These are phyloP conservation scores for Penaeus chinensis DNA, from an alignment of 1,140 invertebrate genomes.

Conservation along the genomic window DNA sequence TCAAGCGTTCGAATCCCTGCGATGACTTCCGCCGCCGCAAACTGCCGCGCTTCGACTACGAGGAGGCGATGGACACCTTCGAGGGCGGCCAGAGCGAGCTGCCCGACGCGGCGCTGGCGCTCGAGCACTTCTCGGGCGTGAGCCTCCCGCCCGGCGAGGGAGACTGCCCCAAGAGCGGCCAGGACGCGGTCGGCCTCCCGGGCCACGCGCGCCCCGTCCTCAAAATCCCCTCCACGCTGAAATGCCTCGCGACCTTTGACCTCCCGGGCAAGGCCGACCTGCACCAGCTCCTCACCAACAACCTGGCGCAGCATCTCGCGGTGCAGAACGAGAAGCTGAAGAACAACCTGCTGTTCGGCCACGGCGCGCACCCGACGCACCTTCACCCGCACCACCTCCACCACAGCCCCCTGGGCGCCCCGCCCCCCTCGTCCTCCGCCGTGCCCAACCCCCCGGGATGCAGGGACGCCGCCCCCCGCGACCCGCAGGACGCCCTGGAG, in stretches of 20 bases:
- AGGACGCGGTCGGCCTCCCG: not conserved
- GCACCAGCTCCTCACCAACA: slow-evolving; percentile 56
- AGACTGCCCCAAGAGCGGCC: not conserved
- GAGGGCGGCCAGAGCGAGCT: slow-evolving; percentile 11
- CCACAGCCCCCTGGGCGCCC: slow-evolving; percentile 18
- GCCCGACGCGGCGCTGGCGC: slow-evolving; percentile 13
- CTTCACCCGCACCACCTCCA: not conserved
- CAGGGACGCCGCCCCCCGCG: not conserved
- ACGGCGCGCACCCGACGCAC: slow-evolving; percentile 11
- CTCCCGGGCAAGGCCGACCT: slow-evolving; percentile 55
- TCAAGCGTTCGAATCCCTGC: slow-evolving; percentile 43
- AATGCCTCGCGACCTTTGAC: slow-evolving; percentile 50
- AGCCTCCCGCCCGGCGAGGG: slow-evolving; percentile 17
- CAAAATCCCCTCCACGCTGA: slow-evolving; percentile 54
- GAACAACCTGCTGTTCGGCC: slow-evolving; percentile 43
- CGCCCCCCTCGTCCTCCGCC: not conserved
- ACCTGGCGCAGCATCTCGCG: slow-evolving; percentile 54
- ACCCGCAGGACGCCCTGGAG: not conserved
- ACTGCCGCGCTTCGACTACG: slow-evolving; percentile 30
- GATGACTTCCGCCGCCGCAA: slow-evolving; percentile 45
- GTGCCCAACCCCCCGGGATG: not conserved
- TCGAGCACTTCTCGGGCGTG: slow-evolving; percentile 12
- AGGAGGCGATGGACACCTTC: slow-evolving; percentile 38
- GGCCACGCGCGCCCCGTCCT: slow-evolving; percentile 34
- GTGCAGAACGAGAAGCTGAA: slow-evolving; percentile 56